A percentile compares a stretch with the other conserved stretches of the same genome.
phyloP scores from a whole-genome alignment of 2,113 vertebrate genomes.

The Probosciger aterrimus region DNA sequence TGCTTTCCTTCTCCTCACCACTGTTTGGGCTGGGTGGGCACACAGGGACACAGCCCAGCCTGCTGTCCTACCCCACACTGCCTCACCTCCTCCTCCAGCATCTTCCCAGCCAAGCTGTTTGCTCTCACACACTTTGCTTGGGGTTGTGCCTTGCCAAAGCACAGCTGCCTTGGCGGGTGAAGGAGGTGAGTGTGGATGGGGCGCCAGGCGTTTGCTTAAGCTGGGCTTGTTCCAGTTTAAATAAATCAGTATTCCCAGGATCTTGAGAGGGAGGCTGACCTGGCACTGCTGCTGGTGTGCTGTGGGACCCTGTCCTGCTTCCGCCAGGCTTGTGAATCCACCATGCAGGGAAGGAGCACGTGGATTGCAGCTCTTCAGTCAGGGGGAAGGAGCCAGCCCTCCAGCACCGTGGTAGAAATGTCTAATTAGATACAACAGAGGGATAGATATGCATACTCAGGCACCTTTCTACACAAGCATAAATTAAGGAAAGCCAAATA shows the following conservation, averaged over 20 bases:
- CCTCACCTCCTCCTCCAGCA: background rate
- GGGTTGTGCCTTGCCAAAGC: background rate
- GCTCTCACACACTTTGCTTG: fast-evolving
- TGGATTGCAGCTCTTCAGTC: fast-evolving
- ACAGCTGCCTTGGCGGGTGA: background rate
- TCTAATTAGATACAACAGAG: constrained; percentile 8
- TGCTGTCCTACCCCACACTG: fast-evolving
- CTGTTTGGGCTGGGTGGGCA: fast-evolving
- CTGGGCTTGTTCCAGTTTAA: background rate
- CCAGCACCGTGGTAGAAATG: background rate
- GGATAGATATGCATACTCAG: background rate
- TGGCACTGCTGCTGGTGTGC: fast-evolving
- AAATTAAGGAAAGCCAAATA: constrained; percentile 46
- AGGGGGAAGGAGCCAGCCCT: background rate
- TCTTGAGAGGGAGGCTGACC: background rate
- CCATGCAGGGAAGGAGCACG: background rate
- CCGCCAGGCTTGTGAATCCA: background rate
- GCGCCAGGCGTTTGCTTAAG: background rate
- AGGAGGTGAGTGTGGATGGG: fast-evolving
- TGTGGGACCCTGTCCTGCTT: background rate
- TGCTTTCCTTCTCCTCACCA: background rate
- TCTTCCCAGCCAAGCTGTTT: background rate
- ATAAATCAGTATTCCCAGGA: background rate
- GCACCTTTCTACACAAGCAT: background rate
- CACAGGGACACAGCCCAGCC: background rate